Evolutionary conservation across 2,797 vertebrate species (phyloP).

Genomic region (Sebastes goodei): DNA sequence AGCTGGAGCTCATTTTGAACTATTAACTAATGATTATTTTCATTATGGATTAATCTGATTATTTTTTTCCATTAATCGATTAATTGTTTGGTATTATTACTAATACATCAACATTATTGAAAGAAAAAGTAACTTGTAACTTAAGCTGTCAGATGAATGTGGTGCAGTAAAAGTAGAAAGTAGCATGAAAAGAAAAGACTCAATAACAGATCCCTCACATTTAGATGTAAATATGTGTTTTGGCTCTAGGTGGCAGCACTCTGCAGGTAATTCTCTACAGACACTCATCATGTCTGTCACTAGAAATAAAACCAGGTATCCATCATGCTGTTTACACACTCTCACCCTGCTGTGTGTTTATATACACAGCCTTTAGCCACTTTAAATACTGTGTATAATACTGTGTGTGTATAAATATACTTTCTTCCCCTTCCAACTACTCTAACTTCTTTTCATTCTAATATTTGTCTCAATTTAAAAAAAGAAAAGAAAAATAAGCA

Average conservation of each 20-base stretch:
- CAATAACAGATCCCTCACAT: not conserved
- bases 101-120: not conserved
- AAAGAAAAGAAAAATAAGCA: too few species aligned
- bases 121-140: not conserved
- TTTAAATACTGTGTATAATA: not conserved
- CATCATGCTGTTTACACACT: not conserved
- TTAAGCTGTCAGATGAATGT: not conserved
- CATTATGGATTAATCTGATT: too few species aligned
- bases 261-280: not conserved
- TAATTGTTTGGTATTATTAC: not conserved
- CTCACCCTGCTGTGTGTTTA: not conserved
- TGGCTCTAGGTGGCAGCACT: constrained; percentile 62
- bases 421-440: not conserved
- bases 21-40: too few species aligned
- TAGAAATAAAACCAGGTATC: not conserved
- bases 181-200: not conserved
- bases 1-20: too few species aligned
- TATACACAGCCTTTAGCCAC: not conserved
- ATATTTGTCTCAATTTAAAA: too few species aligned
- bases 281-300: not conserved
- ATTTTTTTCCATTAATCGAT: too few species aligned
- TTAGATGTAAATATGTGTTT: not conserved
- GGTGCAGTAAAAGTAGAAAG: not conserved
- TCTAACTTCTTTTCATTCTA: too few species aligned
- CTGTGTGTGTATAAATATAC: not conserved